Evolutionary conservation across 2,888 invertebrate genomes (phyloP), one percentile per base, ranked within the genome.

Genomic region (Metellina segmentata): DNA sequence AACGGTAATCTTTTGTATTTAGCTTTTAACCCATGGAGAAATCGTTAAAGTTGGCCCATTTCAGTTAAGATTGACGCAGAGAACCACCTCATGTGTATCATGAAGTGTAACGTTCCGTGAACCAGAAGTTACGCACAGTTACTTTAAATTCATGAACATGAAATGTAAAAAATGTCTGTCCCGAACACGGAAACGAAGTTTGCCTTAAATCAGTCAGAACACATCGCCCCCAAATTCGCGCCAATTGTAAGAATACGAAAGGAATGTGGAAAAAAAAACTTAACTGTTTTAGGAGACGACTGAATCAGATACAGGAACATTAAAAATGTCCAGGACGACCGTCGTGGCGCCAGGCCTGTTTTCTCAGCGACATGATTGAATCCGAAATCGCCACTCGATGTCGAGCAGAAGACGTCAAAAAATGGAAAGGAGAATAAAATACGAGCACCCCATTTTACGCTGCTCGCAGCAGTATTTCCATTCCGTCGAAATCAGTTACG

Each of bases 271-370:
- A 83, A 52, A 72, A 52, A 72, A 11, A 72, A 34, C 9, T 2
- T n/a, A 71, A 88, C 81, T 74, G 81, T 88, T 88, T 88, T 74
- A 81, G 74, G 81, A 81, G 78, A 48, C 78, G 48, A n/a, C 89
- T 79, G 78, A 79, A 89, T 89, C 89, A 83, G 89, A 89, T 85
- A 89, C 51, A 85, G 71, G 52, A 61, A 77, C 86, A 91, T 91
- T 91, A 91, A 91, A 87, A 91, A 87, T 90, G 90, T 81, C 81
- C 85, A 74, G 69, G 74, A 52, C 71, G 34, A 49, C 53, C 16
- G 34, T 70, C 9, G 70, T 78, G 91, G 91, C 91, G 91, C 91
- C 91, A 69, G 53, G 19, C n/a, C 77, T 87, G 85, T 91, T 86
- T 86, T 34, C 48, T 61, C 70, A 49, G 52, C 19, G 20, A 74